These are phyloP conservation scores for Coleophora flavipennella DNA, from an alignment of 2,888 invertebrate genomes.

Conservation along the genomic window DNA sequence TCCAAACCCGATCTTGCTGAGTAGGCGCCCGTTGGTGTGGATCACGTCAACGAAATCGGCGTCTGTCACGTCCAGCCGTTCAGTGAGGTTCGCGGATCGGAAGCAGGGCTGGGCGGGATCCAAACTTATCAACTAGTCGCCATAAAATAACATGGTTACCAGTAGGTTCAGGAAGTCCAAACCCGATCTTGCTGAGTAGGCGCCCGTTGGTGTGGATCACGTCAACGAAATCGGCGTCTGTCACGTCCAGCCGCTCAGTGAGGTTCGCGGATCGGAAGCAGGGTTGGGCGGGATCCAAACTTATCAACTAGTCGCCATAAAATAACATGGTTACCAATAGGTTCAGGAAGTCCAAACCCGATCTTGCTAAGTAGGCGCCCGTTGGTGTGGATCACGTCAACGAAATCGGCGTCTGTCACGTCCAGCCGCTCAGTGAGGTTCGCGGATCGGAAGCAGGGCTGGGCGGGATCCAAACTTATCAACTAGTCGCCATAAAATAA, in stretches of 20 bases:
- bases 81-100: slow-evolving; percentile 42
- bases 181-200: slow-evolving; percentile 63
- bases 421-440: slow-evolving; percentile 63
- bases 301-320: too few species aligned
- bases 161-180: slow-evolving; percentile 71
- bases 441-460: slow-evolving; percentile 71
- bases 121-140: too few species aligned
- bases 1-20: slow-evolving; percentile 71
- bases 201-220: slow-evolving; percentile 76
- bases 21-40: slow-evolving; percentile 73
- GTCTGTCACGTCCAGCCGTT: slow-evolving; percentile 68
- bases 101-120: slow-evolving; percentile 79
- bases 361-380: slow-evolving; percentile 61
- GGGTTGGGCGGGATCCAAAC: slow-evolving; percentile 77
- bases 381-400: slow-evolving; percentile 77
- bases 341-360: slow-evolving; percentile 74
- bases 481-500: too few species aligned
- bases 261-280: slow-evolving; percentile 64
- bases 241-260: slow-evolving; percentile 62
- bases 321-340: slow-evolving; percentile 50
- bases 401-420: slow-evolving; percentile 69
- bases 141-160: slow-evolving; percentile 41
- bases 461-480: slow-evolving; percentile 78
- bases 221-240: slow-evolving; percentile 75
- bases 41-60: slow-evolving; percentile 76